Evolutionary conservation across 2,113 vertebrate genomes (phyloP), one percentile per base, ranked within the genome.

Genomic region (Spizaetus ornatus): DNA sequence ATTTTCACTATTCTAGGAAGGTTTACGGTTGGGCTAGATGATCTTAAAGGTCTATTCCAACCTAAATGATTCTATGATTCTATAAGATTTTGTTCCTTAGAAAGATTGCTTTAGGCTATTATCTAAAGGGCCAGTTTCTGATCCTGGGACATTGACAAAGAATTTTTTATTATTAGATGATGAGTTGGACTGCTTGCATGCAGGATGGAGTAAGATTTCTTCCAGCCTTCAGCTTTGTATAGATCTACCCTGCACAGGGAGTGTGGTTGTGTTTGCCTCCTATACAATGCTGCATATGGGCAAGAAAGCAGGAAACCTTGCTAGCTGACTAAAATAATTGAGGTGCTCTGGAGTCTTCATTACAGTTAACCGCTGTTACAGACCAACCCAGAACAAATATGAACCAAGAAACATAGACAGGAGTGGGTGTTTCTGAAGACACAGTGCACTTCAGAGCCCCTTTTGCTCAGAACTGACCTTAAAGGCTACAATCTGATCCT

Each of bases 21-120:
- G 47, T 52, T 43, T 70, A 38, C 0, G 0, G 5, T 56, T 56
- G 36, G 27, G 26, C 20, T 79, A 0, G 0, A 55, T 26, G 19
- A 52, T 27, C 22, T 69, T 74, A 52, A 66, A 29, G 21, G 31
- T 21, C 7, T 79, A 5, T 56, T 52, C 50, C 61, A 90, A 19
- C 19, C 29, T 43, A 47, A 78, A 43, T 20, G 5, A 17, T 50
- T 31, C n/a, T 34, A 0, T 26, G 34, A 14, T 65, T 65, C 32
- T 63, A 2, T 38, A 58, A 65, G 38, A 74, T 63, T 45, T 47
- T n/a, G 11, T 36, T 87, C 21, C 19, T 58, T 47, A 45, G 34
- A 47, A 73, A 70, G 16, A 70, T n/a, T 48, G 38, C 3, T 40
- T 78, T 38, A 53, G 17, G 17, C 19, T 73, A 9, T 67, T 63